phyloP scores from a whole-genome alignment of 2,888 invertebrate genomes.

The Eucera pruinosa region DNA sequence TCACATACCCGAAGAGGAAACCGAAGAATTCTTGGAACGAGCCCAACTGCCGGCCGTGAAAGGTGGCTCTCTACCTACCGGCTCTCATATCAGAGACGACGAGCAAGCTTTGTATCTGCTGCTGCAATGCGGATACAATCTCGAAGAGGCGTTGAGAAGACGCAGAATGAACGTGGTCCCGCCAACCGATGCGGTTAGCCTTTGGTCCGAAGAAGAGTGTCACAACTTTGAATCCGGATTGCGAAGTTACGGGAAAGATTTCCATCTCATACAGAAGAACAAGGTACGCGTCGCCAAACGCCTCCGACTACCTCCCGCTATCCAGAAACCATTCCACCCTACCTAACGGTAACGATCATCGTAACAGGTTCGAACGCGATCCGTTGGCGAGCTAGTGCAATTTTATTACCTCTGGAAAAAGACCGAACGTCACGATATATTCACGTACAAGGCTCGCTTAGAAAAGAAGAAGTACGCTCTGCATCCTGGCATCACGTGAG shows the following conservation, averaged over 20 bases:
- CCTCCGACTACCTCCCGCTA: neutral
- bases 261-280: slow-evolving; percentile 96
- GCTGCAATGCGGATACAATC: slow-evolving; percentile 96
- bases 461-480: slow-evolving; percentile 97
- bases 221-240: slow-evolving; percentile 98
- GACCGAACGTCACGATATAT: slow-evolving; percentile 97
- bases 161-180: slow-evolving; percentile 90
- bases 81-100: slow-evolving; percentile 93
- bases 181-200: slow-evolving; percentile 90
- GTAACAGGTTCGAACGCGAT: slow-evolving; percentile 92
- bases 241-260: slow-evolving; percentile 97
- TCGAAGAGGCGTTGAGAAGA: slow-evolving; percentile 95
- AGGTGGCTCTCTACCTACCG: slow-evolving; percentile 87
- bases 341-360: slow-evolving; percentile 27
- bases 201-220: slow-evolving; percentile 99
- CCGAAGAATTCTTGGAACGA: slow-evolving; percentile 92
- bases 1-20: slow-evolving; percentile 89
- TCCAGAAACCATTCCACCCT: neutral
- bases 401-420: slow-evolving; percentile 99
- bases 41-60: slow-evolving; percentile 83
- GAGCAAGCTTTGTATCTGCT: slow-evolving; percentile 95
- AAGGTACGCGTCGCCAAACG: slow-evolving; percentile 87
- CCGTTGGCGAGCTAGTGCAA: slow-evolving; percentile 98
- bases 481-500: slow-evolving; percentile 94
- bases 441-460: slow-evolving; percentile 93